Conservation (phyloP, 1,140 invertebrate species). For the Tenebrio molitor region DNA sequence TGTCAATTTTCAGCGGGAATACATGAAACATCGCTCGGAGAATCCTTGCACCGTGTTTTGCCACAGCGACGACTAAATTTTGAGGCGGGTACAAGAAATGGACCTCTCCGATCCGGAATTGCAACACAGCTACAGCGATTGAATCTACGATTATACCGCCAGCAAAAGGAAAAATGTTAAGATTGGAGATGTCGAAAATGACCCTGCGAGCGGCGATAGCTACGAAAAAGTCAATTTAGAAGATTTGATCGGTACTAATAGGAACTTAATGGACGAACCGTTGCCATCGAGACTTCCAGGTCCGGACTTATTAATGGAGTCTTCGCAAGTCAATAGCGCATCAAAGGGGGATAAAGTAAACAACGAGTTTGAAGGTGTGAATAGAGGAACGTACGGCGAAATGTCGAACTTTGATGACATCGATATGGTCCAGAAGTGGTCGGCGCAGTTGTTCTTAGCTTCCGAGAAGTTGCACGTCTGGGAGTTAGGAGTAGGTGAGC, state of each 20-base stretch:
- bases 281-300: not conserved
- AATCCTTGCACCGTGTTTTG: constrained; percentile 6
- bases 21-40: constrained; percentile 57
- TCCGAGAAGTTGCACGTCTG: constrained; percentile 76
- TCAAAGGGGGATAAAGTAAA: not conserved
- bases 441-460: constrained; percentile 78
- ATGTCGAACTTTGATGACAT: constrained; percentile 51
- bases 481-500: constrained; percentile 69
- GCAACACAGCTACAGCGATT: constrained; percentile 59
- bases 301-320: constrained; percentile 16
- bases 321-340: not conserved
- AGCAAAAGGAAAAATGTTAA: constrained; percentile 37
- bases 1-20: constrained; percentile 62
- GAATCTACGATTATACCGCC: constrained; percentile 56
- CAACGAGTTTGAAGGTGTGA: too few relatives aligned
- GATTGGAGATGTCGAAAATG: constrained; percentile 12
- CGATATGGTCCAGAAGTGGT: constrained; percentile 69
- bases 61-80: constrained; percentile 40
- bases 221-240: constrained; percentile 11
- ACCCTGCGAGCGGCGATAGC: not conserved
- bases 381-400: constrained; percentile 23
- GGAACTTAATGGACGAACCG: constrained; percentile 44
- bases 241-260: constrained; percentile 9
- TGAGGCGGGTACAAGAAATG: constrained; percentile 47
- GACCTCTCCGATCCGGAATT: constrained; percentile 58